Evolutionary conservation across 2,888 invertebrate species (phyloP), one percentile per base, ranked within the genome.

Genomic region (Rhyacophila evoluta): DNA sequence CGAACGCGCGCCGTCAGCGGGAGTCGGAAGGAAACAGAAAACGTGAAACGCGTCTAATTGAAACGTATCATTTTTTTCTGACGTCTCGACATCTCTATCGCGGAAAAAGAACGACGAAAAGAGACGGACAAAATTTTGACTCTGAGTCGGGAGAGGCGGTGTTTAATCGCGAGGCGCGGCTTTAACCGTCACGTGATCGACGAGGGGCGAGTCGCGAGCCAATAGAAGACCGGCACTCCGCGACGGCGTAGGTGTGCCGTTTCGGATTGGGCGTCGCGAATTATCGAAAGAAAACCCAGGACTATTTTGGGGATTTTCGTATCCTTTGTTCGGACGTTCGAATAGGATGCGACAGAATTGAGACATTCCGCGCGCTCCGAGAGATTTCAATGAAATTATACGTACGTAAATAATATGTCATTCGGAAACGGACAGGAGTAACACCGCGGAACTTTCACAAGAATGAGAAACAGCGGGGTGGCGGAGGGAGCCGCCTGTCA

Each of bases 201-300:
- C 37, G 12, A 33, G 71, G 68, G 78, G 55, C 25, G 36, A 2
- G 15, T 10, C 11, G 8, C 12, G 37, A 27, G 25, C 78, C 78
- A 78, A 78, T 78, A 5, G 68, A 39, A 27, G 36, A 2, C 10
- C 28, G 1, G 19, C 6, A 67, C 67, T 72, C 12, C n/a, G 15
- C 36, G 28, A 8, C 27, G 70, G 15, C 73, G 19, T 15, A n/a
- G 33, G 78, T 70, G 70, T 67, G 19, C 78, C 78, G 74, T 78
- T 70, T 74, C 74, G 74, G 37, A 78, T 78, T 78, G 78, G 78
- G 36, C 29, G 78, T 41, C 11, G 72, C 19, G 55, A 55, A 8
- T 19, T 55, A 19, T 55, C 55, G 19, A 55, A 55, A 55, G 55
- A 55, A 55, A 55, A 55, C 19, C 25, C 19, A 10, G 55, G 55